A percentile compares a stretch with the other conserved stretches of the same genome.
Evolutionary conservation across 2,797 vertebrate genomes (phyloP).

Genomic region (Zalophus californianus): DNA sequence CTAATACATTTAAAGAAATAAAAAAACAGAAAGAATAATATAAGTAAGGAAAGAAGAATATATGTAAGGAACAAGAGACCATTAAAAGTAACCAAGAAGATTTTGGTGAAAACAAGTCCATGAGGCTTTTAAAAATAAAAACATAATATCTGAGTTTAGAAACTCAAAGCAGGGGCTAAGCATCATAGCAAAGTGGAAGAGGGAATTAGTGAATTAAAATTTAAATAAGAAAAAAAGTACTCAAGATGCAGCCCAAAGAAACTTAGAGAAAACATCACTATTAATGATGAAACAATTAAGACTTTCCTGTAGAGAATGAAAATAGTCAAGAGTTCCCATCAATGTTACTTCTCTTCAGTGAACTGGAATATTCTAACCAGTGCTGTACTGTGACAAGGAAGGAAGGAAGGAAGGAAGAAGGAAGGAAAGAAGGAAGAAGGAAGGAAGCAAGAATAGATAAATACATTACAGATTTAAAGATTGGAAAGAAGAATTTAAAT

Average conservation of each 20-base stretch:
- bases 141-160: neutral
- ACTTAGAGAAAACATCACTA: neutral
- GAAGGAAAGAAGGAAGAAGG: no score
- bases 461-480: neutral
- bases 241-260: neutral
- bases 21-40: neutral
- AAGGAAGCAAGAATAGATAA: neutral
- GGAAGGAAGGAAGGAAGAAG: no score
- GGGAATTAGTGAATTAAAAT: neutral
- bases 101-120: neutral
- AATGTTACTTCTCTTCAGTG: neutral
- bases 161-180: neutral
- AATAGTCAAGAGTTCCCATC: neutral
- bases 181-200: neutral
- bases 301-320: neutral
- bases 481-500: neutral
- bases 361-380: neutral
- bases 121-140: neutral
- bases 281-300: constrained; percentile 10
- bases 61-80: neutral
- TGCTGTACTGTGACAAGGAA: neutral
- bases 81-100: neutral
- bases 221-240: neutral
- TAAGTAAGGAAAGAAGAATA: neutral
- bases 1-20: neutral